Base-by-base conservation (phyloP, 2,888 invertebrate genomes). In the Bibio marci region DNA sequence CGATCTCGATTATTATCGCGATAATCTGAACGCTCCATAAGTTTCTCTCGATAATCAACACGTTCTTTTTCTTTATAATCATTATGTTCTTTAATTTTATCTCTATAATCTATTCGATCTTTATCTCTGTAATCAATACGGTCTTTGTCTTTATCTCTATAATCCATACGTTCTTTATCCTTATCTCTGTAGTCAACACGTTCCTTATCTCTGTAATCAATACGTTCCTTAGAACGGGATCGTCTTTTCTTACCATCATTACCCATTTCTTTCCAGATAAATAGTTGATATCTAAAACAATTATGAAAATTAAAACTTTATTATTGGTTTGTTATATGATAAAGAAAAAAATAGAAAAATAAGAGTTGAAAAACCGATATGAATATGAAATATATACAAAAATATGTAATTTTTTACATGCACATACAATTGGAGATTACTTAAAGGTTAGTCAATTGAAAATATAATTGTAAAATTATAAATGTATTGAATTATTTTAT, bases 221-320 rank as follows among this genome's bases (percentile, higher is more conserved):
- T 52, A 13, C 60, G 50, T 39, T 60, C 60, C 11, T 58, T 57
- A 2, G 67, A 67, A 39, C 67, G 64, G 15, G 68, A 69, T 7
- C 69, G 60, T 12, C 66, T 53, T 43, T 69, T 67, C 48, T 69
- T 69, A 37, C n/a, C n/a, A n/a, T 70, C 70, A 41, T 63, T 60
- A 2, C 57, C 65, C 59, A 60, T 60, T 36, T 38, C 42, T 42
- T n/a, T 14, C n/a, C n/a, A n/a, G n/a, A 41, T 18, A 33, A 35
- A 35, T 14, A 7, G 3, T n/a, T n/a, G n/a, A n/a, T n/a, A n/a
- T n/a, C n/a, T n/a, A n/a, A n/a, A n/a, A n/a, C n/a, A n/a, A n/a
- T n/a, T n/a, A n/a, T n/a, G n/a, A n/a, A n/a, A n/a, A n/a, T n/a
- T n/a, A n/a, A n/a, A n/a, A n/a, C n/a, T n/a, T n/a, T n/a, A n/a